Conservation (phyloP, 2,888 invertebrate genomes). For the Thumatha senex region DNA sequence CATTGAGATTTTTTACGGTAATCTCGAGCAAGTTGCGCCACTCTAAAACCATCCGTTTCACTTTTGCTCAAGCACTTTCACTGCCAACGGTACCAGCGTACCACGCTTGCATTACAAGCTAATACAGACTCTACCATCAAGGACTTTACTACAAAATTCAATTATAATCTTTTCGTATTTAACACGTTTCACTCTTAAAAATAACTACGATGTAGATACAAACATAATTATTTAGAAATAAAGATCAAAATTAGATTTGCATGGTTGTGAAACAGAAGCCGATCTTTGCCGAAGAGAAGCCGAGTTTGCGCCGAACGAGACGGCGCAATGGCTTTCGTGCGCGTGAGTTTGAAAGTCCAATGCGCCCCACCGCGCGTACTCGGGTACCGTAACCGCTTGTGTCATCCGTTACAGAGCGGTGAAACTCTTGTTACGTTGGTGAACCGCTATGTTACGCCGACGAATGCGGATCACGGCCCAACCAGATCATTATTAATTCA, state of each 20-base stretch:
- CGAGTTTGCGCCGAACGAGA: constrained; percentile 47
- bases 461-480: constrained; percentile 41
- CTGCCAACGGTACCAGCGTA: constrained; percentile 66
- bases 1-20: constrained; percentile 64
- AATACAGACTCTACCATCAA: constrained; percentile 44
- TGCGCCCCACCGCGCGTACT: constrained; percentile 40
- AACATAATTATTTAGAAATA: constrained; percentile 32
- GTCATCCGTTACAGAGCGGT: constrained; percentile 77
- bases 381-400: constrained; percentile 77
- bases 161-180: constrained; percentile 22
- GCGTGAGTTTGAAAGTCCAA: constrained; percentile 71
- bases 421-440: constrained; percentile 71
- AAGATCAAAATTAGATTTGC: constrained; percentile 32
- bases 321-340: constrained; percentile 53
- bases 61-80: constrained; percentile 78
- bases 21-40: constrained; percentile 66
- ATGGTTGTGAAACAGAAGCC: constrained; percentile 32
- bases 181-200: constrained; percentile 18
- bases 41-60: constrained; percentile 72
- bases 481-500: constrained; percentile 39
- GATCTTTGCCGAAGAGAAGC: constrained; percentile 32
- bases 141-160: constrained; percentile 22
- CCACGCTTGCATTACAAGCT: constrained; percentile 41
- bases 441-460: constrained; percentile 68
- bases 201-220: constrained; percentile 33